Conservation (phyloP, 2,113 vertebrate genomes). For the human region GRCh38 chrX:87697001-87697500, state of each 20-base stretch:
- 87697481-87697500: not conserved
- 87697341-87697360: not conserved
- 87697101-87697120: not conserved
- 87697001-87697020: not conserved
- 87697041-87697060: not conserved
- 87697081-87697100: not conserved
- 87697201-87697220: not conserved
- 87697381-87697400: not conserved
- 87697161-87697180: not conserved
- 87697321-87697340: not conserved
- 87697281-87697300: not conserved
- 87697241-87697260: not conserved
- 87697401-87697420: not conserved
- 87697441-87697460: not conserved
- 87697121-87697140: not conserved
- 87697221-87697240: not conserved
- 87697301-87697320: not conserved
- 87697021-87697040: not conserved
- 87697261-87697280: not conserved
- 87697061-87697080: not conserved
- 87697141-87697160: not conserved
- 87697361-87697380: not conserved
- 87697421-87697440: not conserved
- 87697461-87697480: not conserved
- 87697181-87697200: not conserved